Base-by-base conservation (phyloP, 2,113 vertebrate species). In the Hepsetus odoe region DNA sequence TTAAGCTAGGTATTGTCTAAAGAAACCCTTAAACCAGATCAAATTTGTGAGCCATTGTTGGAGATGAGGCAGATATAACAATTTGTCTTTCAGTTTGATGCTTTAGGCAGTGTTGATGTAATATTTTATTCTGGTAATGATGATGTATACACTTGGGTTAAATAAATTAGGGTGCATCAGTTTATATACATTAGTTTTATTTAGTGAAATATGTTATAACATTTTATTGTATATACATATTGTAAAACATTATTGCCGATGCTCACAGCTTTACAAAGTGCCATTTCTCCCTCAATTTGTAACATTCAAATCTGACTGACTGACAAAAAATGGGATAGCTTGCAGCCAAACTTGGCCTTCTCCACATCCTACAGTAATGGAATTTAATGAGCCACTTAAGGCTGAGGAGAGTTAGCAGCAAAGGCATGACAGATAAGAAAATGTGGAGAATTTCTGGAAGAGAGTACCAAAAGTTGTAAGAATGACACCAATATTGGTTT, bases 301-400 rank as follows among this genome's bases (percentile, higher is more conserved):
- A 62, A 61, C 6, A 49, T 67, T 78, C 22, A 67, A 14, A 56
- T 44, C 53, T 51, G 70, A 61, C 51, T 82, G 70, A 77, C 62
- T 30, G 64, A 56, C 55, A 46, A 40, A 33, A 69, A 40, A 5
- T 14, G 64, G 42, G 30, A 74, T 70, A 55, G 53, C 72, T 79
- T 79, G 65, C 64, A 82, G 56, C 65, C 81, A 79, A 68, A 64
- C 81, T 24, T 64, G 71, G 55, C 44, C 71, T 64, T 74, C 55
- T 68, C 49, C n/a, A 64, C 64, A 74, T 79, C 70, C 71, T 72
- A 49, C 28, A 72, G 40, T 78, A 82, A 74, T 82, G 62, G 40
- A 24, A 38, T 70, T 33, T 26, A 74, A 74, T 70, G 67, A 70
- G 72, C 24, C 28, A 18, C 5, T 74, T 68, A 61, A 56, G 70